Conservation (phyloP, 1,140 invertebrate genomes). For the Sarcophaga bullata region DNA sequence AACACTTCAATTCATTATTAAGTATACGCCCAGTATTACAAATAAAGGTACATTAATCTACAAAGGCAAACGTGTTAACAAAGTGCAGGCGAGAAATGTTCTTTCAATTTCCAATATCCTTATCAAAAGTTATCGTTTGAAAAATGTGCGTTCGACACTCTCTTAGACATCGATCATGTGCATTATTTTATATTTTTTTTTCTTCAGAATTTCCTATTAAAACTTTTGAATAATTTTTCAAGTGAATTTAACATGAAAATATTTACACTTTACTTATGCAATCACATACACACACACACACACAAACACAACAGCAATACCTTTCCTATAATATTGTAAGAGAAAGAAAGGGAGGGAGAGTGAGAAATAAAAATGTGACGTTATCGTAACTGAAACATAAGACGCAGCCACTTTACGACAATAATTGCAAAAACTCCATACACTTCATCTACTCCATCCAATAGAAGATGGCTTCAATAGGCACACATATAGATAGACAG, state of each 20-base stretch:
- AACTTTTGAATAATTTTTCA: constrained; percentile 22
- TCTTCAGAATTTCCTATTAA: background rate
- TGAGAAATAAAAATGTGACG: background rate
- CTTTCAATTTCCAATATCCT: no score
- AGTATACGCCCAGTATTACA: no score
- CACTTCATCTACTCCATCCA: background rate
- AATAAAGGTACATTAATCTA: no score
- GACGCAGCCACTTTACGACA: constrained; percentile 4
- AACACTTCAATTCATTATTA: no score
- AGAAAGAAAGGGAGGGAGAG: no score
- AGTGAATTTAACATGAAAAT: background rate
- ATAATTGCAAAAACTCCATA: background rate
- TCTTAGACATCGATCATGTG: background rate
- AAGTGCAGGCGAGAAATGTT: no score
- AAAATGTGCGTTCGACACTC: background rate
- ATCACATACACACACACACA: background rate
- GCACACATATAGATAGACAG: no score
- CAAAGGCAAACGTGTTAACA: no score
- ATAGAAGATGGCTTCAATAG: no score
- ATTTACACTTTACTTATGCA: background rate
- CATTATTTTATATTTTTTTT: background rate
- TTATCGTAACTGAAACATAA: background rate
- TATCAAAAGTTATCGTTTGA: no score
- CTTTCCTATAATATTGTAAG: no score
- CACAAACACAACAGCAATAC: background rate